Conservation (phyloP, 2,797 vertebrate genomes). For the Poecile montanus region DNA sequence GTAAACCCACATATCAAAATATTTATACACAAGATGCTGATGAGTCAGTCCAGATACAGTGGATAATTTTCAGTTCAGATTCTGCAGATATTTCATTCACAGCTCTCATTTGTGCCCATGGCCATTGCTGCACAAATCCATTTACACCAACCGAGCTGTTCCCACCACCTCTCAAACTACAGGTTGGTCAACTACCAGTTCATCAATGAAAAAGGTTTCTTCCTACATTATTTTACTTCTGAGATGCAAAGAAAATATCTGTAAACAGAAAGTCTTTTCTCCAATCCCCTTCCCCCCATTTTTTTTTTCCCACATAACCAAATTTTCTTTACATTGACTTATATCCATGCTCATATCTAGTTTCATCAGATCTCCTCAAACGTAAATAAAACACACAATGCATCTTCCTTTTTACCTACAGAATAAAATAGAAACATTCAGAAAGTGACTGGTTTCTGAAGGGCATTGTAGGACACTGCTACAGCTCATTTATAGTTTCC, state of each 20-base stretch:
- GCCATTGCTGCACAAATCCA: rapidly evolving
- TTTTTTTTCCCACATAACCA: background rate
- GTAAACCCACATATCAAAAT: background rate
- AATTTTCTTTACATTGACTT: background rate
- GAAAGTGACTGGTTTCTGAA: background rate
- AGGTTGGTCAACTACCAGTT: background rate
- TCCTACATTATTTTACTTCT: background rate
- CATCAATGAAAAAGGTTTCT: background rate
- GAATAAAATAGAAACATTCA: background rate
- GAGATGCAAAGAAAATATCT: background rate
- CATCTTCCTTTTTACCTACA: background rate
- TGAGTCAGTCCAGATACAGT: background rate
- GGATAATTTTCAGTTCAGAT: background rate
- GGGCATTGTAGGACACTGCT: background rate
- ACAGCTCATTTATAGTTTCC: background rate
- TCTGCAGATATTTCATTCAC: background rate
- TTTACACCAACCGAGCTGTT: background rate
- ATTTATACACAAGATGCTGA: background rate
- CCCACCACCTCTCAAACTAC: background rate
- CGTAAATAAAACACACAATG: rapidly evolving
- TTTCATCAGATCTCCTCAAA: background rate
- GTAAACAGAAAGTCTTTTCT: background rate
- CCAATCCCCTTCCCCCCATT: rapidly evolving
- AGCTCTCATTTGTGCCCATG: background rate
- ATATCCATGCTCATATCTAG: background rate